A percentile compares a stretch with the other conserved stretches of the same genome.
These are phyloP conservation scores for Epizoanthus ramosus DNA, from an alignment of 92 coral and sea anemone genomes.

Conservation along the genomic window DNA sequence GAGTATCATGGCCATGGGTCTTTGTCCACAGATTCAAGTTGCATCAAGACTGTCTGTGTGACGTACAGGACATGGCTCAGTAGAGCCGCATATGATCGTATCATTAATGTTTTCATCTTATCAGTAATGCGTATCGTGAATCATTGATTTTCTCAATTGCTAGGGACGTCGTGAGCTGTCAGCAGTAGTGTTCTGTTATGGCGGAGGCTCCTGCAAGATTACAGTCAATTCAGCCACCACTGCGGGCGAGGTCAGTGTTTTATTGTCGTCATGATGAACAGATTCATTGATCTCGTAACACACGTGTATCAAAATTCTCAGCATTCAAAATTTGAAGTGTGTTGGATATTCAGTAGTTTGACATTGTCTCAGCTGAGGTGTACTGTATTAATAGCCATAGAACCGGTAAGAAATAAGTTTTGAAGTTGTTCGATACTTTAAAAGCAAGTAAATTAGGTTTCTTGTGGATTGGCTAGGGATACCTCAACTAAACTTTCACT, in stretches of 20 bases:
- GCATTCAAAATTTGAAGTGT: neutral
- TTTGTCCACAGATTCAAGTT: neutral
- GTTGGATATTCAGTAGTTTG: neutral
- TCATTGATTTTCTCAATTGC: neutral
- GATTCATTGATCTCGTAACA: no score
- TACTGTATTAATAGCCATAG: no score
- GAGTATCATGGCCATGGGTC: no score
- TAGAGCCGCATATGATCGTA: neutral
- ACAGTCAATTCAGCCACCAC: conserved; percentile 98
- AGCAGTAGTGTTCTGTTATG: conserved; percentile 89
- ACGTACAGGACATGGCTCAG: no score
- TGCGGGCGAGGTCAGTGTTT: conserved; percentile 84
- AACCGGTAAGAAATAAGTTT: no score
- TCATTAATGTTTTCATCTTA: neutral
- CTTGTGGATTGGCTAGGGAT: no score
- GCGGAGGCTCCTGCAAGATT: conserved; percentile 98
- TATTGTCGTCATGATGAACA: no score
- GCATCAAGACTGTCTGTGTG: neutral
- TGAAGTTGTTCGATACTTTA: no score
- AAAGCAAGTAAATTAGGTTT: no score
- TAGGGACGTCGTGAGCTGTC: conserved; percentile 98
- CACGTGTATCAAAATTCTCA: no score
- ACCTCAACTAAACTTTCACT: no score
- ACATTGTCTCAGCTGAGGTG: no score
- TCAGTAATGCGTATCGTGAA: neutral